phyloP scores from a whole-genome alignment of 2,113 vertebrate species.

The Chelonoidis abingdonii region DNA sequence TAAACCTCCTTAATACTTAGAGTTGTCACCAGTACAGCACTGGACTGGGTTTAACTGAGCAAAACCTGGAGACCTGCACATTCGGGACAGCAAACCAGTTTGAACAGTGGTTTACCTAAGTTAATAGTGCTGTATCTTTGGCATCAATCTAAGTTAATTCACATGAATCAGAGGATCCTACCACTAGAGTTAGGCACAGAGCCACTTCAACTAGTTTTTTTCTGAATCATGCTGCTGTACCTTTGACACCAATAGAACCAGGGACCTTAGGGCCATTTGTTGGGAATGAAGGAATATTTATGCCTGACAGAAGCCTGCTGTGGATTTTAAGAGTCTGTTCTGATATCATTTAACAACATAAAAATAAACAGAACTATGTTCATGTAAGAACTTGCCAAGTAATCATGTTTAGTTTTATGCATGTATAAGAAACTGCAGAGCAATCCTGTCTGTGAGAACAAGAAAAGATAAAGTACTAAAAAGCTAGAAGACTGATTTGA shows the following conservation, averaged over 20 bases:
- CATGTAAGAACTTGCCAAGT: not conserved
- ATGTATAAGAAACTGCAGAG: not conserved
- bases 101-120: not conserved
- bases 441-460: not conserved
- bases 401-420: not conserved
- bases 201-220: not conserved
- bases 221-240: not conserved
- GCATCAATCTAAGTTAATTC: not conserved
- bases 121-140: not conserved
- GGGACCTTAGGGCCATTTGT: not conserved
- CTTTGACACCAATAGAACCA: not conserved
- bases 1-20: not conserved
- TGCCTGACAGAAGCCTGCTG: not conserved
- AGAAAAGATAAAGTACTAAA: not conserved
- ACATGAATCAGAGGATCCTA: not conserved
- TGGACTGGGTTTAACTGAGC: not conserved
- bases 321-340: not conserved
- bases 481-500: not conserved
- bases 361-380: not conserved
- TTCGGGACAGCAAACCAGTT: not conserved
- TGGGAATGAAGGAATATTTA: not conserved
- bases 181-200: not conserved
- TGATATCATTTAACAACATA: not conserved
- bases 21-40: not conserved
- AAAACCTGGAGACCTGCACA: not conserved